phyloP scores from a whole-genome alignment of 1,140 invertebrate genomes.

The Leptinotarsa defecta region DNA sequence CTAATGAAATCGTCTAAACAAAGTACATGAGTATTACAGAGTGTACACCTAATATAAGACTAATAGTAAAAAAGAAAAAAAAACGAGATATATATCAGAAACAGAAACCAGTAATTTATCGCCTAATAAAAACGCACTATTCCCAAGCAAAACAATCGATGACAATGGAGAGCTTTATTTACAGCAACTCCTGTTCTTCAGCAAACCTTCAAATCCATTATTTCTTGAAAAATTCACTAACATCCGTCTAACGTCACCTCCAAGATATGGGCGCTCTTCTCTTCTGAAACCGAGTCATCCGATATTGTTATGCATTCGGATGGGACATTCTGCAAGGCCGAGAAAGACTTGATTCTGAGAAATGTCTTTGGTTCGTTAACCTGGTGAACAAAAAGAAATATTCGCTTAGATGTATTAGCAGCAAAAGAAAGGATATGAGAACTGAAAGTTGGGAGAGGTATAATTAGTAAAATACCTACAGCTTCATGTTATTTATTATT shows the following conservation, averaged over 20 bases:
- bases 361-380: conserved; percentile 11
- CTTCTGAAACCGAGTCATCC: conserved; percentile 37
- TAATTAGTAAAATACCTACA: too few relatives aligned
- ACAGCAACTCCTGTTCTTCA: background rate
- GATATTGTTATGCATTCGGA: conserved; percentile 51
- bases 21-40: background rate
- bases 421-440: too few relatives aligned
- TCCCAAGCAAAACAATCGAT: too few relatives aligned
- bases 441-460: too few relatives aligned
- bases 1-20: background rate
- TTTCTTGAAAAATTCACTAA: background rate
- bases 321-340: conserved; percentile 42
- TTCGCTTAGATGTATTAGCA: too few relatives aligned
- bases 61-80: background rate
- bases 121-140: background rate
- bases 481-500: too few relatives aligned
- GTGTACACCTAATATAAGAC: background rate
- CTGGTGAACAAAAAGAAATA: too few relatives aligned
- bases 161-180: background rate
- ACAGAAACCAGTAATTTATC: background rate
- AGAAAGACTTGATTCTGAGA: conserved; percentile 45
- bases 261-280: too few relatives aligned
- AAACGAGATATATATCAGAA: background rate
- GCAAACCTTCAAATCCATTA: background rate
- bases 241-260: background rate